Evolutionary conservation across 1,140 invertebrate genomes (phyloP).

Genomic region (Euglossa dilemma): DNA sequence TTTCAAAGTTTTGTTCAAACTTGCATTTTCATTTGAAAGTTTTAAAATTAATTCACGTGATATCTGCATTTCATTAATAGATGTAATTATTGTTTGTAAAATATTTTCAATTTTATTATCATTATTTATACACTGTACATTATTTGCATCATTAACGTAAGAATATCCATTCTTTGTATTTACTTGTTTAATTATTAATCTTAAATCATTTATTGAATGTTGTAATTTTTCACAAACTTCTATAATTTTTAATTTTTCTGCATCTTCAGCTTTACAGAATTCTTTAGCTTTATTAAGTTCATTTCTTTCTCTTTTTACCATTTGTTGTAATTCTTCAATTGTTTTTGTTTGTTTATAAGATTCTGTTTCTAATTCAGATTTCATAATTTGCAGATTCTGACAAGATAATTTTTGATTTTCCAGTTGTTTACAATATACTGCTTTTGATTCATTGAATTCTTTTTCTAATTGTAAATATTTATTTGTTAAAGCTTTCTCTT

Average conservation of each 20-base stretch:
- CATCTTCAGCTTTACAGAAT: slow-evolving; percentile 16
- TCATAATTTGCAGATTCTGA: slow-evolving; percentile 38
- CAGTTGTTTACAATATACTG: slow-evolving; percentile 38
- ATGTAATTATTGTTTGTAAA: slow-evolving; percentile 28
- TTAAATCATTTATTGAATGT: slow-evolving; percentile 42
- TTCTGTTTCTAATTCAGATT: slow-evolving; percentile 30
- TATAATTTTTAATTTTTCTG: slow-evolving; percentile 40
- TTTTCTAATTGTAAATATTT: slow-evolving; percentile 56
- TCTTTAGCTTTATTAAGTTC: slow-evolving; percentile 41
- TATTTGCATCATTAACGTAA: neutral
- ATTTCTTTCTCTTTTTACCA: slow-evolving; percentile 19
- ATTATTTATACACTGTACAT: neutral
- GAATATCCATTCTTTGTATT: slow-evolving; percentile 20
- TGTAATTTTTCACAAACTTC: slow-evolving; percentile 58
- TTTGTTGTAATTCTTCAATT: slow-evolving; percentile 49
- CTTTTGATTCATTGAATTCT: slow-evolving; percentile 45
- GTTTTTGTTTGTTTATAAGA: slow-evolving; percentile 30
- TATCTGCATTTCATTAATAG: slow-evolving; percentile 36
- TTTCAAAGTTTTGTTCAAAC: slow-evolving; percentile 49
- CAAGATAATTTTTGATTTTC: slow-evolving; percentile 45
- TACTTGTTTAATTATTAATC: slow-evolving; percentile 19
- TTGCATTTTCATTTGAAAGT: slow-evolving; percentile 51
- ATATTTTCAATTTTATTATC: slow-evolving; percentile 36
- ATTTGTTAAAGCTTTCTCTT: slow-evolving; percentile 69
- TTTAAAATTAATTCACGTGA: slow-evolving; percentile 48